phyloP scores from a whole-genome alignment of 2,888 invertebrate species.

The Thera obeliscata region DNA sequence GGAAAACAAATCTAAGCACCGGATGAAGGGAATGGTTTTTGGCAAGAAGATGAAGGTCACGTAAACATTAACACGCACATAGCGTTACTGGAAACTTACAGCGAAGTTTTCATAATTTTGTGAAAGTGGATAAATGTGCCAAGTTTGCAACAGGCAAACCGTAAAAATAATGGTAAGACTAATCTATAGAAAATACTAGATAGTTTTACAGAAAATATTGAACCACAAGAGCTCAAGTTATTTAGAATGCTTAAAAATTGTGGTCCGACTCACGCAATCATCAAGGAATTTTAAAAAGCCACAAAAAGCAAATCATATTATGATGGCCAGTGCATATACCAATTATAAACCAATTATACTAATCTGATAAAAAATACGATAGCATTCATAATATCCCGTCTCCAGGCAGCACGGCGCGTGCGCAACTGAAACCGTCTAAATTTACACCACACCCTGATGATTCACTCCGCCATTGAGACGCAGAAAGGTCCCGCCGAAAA shows the following conservation, averaged over 20 bases:
- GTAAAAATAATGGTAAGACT: background rate
- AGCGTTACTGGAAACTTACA: slow-evolving; percentile 1
- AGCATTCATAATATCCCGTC: slow-evolving; percentile 25
- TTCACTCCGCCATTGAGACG: slow-evolving; percentile 70
- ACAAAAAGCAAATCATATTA: background rate
- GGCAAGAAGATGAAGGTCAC: slow-evolving; percentile 64
- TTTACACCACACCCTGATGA: slow-evolving; percentile 63
- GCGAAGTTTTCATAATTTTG: background rate
- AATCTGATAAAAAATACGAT: slow-evolving; percentile 22
- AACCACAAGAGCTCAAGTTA: background rate
- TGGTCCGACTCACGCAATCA: background rate
- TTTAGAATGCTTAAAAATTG: background rate
- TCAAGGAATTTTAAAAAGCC: background rate
- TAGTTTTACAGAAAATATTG: background rate
- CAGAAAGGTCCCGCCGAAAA: slow-evolving; percentile 63
- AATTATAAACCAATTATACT: slow-evolving; percentile 32
- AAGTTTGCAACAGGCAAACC: no score
- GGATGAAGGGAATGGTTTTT: slow-evolving; percentile 64
- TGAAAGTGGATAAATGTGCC: background rate
- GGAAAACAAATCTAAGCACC: slow-evolving; percentile 60
- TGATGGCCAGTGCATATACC: slow-evolving; percentile 8
- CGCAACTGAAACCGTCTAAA: slow-evolving; percentile 61
- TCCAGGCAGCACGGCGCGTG: slow-evolving; percentile 45
- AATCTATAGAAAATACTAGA: background rate
- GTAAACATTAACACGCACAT: slow-evolving; percentile 44